Conservation (phyloP, 1,140 invertebrate genomes). For the Piezodorus guildinii region DNA sequence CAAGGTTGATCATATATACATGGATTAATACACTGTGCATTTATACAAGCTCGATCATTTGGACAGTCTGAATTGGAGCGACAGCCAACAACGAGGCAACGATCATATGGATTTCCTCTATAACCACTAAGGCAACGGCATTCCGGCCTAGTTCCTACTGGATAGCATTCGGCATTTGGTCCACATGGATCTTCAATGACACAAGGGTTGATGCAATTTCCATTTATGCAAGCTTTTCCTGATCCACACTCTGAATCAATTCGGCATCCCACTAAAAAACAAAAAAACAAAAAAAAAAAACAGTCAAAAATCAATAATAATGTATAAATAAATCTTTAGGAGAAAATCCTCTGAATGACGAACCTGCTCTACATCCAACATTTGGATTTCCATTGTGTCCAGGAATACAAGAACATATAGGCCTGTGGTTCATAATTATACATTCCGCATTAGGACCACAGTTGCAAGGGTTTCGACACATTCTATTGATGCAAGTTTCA, state of each 20-base stretch:
- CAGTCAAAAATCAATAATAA: not conserved
- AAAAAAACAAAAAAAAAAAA: conserved; percentile 5
- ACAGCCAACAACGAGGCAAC: conserved; percentile 73
- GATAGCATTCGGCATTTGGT: conserved; percentile 69
- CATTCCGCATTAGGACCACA: conserved; percentile 77
- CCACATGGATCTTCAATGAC: conserved; percentile 67
- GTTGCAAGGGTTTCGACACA: conserved; percentile 75
- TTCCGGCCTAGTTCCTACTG: conserved; percentile 56
- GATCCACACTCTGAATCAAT: conserved; percentile 66
- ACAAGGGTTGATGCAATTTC: conserved; percentile 74
- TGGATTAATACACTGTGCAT: conserved; percentile 74
- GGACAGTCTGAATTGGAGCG: conserved; percentile 80
- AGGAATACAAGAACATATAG: conserved; percentile 70
- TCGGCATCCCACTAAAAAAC: conserved; percentile 52
- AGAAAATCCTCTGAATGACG: conserved; percentile 11
- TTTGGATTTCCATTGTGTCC: conserved; percentile 79
- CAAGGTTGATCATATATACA: conserved; percentile 70
- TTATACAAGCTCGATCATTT: conserved; percentile 66
- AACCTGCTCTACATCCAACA: conserved; percentile 51
- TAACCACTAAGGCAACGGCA: conserved; percentile 71
- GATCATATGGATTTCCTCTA: conserved; percentile 62
- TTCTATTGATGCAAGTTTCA: conserved; percentile 71
- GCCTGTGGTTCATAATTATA: conserved; percentile 66
- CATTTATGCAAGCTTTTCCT: conserved; percentile 68
- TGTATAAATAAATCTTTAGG: not conserved